phyloP scores from a whole-genome alignment of 1,140 invertebrate species.

The Pararge aegeria region DNA sequence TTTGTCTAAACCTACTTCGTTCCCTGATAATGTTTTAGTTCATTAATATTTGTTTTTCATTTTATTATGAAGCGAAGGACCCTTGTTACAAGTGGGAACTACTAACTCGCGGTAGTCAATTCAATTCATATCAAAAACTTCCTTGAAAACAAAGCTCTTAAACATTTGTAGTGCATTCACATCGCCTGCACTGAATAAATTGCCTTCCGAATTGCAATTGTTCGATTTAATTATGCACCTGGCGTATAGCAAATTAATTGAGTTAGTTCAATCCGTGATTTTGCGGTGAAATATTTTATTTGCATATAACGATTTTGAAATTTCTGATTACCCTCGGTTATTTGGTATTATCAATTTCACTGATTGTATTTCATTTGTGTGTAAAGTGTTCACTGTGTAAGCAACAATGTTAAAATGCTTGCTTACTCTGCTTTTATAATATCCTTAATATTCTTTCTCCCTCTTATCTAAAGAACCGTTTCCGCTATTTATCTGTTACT shows the following conservation, averaged over 20 bases:
- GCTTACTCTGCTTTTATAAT: no score
- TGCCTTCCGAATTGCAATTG: slow-evolving; percentile 25
- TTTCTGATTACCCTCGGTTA: slow-evolving; percentile 2
- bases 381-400: no score
- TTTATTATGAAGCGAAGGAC: background rate
- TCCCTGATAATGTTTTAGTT: background rate
- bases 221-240: slow-evolving; percentile 30
- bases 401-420: no score
- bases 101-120: slow-evolving; percentile 9
- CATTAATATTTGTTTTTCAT: slow-evolving; percentile 1
- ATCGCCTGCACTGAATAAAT: slow-evolving; percentile 15
- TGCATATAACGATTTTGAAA: slow-evolving; percentile 10
- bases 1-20: background rate
- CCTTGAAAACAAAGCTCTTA: slow-evolving; percentile 20
- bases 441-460: no score
- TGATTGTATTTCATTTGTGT: no score
- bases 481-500: no score
- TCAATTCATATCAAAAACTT: slow-evolving; percentile 14
- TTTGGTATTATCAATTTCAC: background rate
- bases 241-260: slow-evolving; percentile 21
- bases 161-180: slow-evolving; percentile 14
- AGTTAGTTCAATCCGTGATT: slow-evolving; percentile 16
- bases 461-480: no score
- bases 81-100: slow-evolving; percentile 6
- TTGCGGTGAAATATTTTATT: slow-evolving; percentile 8